phyloP scores from a whole-genome alignment of 2,113 vertebrate genomes.

The Calcarius ornatus region DNA sequence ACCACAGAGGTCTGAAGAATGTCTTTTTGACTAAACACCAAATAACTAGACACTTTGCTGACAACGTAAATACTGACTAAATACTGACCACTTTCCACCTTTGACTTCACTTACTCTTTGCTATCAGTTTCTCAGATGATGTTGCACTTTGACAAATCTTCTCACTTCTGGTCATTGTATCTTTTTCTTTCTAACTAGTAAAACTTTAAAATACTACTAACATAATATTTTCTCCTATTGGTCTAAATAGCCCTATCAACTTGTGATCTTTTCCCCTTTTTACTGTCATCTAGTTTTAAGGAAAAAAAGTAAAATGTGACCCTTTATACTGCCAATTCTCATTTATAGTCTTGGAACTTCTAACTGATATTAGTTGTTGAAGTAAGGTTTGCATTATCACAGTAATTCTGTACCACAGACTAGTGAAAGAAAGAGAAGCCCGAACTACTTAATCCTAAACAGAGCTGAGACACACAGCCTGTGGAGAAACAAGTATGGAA shows the following conservation, averaged over 20 bases:
- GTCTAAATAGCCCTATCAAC: not conserved
- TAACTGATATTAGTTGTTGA: not conserved
- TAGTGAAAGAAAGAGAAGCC: not conserved
- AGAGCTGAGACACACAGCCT: not conserved
- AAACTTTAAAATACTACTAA: not conserved
- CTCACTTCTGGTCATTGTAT: not conserved
- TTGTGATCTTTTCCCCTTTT: not conserved
- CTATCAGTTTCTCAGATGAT: not conserved
- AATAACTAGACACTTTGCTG: not conserved
- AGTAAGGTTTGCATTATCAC: not conserved
- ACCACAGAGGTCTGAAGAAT: not conserved
- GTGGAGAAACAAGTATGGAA: not conserved
- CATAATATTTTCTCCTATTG: not conserved
- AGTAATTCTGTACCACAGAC: not conserved
- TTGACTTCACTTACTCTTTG: not conserved
- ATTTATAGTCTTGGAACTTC: not conserved
- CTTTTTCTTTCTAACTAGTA: not conserved
- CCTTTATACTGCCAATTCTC: not conserved
- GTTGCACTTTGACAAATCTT: not conserved
- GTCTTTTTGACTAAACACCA: not conserved
- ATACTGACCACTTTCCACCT: not conserved
- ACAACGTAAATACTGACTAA: not conserved
- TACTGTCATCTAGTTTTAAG: not conserved
- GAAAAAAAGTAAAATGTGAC: not conserved
- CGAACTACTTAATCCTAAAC: not conserved